Evolutionary conservation across 2,797 vertebrate species (phyloP).

Genomic region (Lithobates sylvaticus): DNA sequence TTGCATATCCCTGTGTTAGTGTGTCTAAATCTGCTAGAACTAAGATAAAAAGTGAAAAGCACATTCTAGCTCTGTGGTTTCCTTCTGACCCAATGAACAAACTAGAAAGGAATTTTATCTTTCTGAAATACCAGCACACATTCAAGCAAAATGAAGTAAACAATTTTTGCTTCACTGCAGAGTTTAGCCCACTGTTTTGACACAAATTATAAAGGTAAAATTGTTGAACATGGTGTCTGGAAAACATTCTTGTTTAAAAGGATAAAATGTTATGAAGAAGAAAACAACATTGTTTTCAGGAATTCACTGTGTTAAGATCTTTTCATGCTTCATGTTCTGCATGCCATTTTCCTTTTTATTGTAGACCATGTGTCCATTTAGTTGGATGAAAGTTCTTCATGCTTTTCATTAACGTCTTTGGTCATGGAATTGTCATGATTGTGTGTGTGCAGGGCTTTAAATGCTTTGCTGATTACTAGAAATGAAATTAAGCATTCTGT

Average conservation of each 20-base stretch:
- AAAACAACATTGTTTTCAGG: neutral
- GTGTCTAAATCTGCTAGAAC: too few species aligned
- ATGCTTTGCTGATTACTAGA: neutral
- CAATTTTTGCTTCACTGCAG: neutral
- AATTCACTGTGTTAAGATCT: neutral
- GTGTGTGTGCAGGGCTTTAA: neutral
- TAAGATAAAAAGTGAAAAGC: neutral
- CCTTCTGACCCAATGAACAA: neutral
- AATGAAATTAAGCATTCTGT: too few species aligned
- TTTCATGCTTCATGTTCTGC: slow-evolving; percentile 5
- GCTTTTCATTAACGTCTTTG: neutral
- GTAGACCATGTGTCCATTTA: neutral
- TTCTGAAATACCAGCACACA: slow-evolving; percentile 11
- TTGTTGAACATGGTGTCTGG: neutral
- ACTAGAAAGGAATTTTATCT: slow-evolving; percentile 15
- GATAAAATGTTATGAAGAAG: neutral
- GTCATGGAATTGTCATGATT: neutral
- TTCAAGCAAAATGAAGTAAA: neutral
- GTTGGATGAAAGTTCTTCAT: neutral
- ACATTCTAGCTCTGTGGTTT: neutral
- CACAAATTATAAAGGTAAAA: neutral
- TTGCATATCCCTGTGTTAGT: too few species aligned
- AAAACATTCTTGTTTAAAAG: slow-evolving; percentile 15
- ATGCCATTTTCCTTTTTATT: neutral
- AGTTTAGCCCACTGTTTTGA: neutral